Evolutionary conservation across 2,797 vertebrate genomes (phyloP).

Genomic region (Meriones psammophilus): DNA sequence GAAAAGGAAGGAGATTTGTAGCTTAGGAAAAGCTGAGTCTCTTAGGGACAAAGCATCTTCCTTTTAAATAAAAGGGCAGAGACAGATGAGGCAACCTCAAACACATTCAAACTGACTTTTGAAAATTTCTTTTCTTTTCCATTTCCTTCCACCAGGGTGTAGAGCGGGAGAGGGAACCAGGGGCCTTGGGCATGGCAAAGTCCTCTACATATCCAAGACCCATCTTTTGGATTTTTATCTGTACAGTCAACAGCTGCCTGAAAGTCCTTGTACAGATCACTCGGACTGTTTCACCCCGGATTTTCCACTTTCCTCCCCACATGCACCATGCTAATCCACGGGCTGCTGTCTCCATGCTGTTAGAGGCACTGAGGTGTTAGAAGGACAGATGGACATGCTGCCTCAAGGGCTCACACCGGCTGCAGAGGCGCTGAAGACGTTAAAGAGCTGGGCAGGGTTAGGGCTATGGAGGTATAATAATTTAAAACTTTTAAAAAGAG

Average conservation of each 20-base stretch:
- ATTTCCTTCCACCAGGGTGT: background rate
- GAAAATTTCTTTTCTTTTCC: background rate
- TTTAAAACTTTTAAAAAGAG: constrained; percentile 74
- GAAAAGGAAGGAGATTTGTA: background rate
- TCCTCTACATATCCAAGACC: background rate
- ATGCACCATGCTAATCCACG: constrained; percentile 83
- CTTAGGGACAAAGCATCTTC: background rate
- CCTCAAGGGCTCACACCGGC: constrained; percentile 70
- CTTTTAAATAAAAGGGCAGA: constrained; percentile 56
- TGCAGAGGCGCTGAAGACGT: constrained; percentile 79
- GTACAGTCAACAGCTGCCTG: background rate
- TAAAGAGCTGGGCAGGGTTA: constrained; percentile 82
- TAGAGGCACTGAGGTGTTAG: constrained; percentile 84
- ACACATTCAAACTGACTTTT: constrained; percentile 46
- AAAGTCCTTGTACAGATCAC: constrained; percentile 1
- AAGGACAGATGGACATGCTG: constrained; percentile 88
- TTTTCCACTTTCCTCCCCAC: constrained; percentile 55
- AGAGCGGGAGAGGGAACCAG: background rate
- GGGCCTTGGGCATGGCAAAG: background rate
- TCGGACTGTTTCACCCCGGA: background rate
- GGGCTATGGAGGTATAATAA: constrained; percentile 72
- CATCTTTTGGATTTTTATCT: constrained; percentile 18
- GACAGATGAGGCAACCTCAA: background rate
- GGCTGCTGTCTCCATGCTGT: constrained; percentile 87
- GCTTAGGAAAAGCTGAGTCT: constrained; percentile 39